These are phyloP conservation scores for Bujurquina vittata DNA, from an alignment of 2,113 vertebrate genomes.

Conservation along the genomic window DNA sequence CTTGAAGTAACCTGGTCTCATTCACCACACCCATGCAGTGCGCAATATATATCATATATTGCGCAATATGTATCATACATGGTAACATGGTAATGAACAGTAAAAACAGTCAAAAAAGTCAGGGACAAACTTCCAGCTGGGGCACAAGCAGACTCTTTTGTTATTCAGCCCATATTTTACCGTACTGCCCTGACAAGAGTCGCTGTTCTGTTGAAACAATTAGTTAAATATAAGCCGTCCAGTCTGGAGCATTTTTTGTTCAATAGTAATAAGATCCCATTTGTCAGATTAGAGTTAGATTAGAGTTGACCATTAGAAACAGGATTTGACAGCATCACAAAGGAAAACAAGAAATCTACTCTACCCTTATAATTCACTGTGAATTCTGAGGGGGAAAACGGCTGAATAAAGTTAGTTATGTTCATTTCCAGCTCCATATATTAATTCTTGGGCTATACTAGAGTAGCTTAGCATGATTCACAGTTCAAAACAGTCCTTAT, in stretches of 20 bases:
- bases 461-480: neutral
- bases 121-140: neutral
- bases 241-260: neutral
- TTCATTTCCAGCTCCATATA: neutral
- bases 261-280: rapidly evolving
- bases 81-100: neutral
- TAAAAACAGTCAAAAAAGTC: neutral
- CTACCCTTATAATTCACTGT: neutral
- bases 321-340: neutral
- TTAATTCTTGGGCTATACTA: neutral
- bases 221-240: neutral
- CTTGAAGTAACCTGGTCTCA: too few relatives aligned
- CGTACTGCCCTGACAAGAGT: neutral
- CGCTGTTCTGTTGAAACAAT: neutral
- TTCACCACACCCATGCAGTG: neutral
- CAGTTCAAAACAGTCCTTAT: neutral
- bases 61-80: neutral
- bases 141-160: neutral
- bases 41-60: neutral
- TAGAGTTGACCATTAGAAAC: too few relatives aligned
- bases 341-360: neutral
- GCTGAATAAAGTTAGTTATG: neutral
- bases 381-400: neutral
- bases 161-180: neutral
- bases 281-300: too few relatives aligned